phyloP scores from a whole-genome alignment of 1,140 invertebrate species.

The Drosophila sulfurigaster region DNA sequence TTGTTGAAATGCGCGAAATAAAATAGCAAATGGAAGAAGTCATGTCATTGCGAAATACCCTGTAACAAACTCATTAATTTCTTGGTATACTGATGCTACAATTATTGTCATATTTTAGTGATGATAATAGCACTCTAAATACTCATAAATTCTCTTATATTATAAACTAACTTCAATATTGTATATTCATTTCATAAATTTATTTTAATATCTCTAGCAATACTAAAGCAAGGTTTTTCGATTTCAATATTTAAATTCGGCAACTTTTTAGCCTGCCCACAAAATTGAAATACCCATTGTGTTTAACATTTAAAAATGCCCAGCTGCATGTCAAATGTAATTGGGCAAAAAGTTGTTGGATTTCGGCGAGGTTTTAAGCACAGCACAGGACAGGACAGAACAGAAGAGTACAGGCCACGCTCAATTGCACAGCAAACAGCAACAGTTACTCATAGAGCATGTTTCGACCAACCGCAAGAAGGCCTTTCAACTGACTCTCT shows the following conservation, averaged over 20 bases:
- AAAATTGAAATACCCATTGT: neutral
- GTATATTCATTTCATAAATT: no score
- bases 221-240: no score
- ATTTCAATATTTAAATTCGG: neutral
- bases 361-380: constrained; percentile 18
- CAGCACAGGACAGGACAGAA: neutral
- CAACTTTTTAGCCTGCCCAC: neutral
- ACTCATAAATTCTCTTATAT: no score
- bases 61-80: no score
- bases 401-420: neutral
- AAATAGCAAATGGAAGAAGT: no score
- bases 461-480: constrained; percentile 31
- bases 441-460: constrained; percentile 40
- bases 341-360: constrained; percentile 24
- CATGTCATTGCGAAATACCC: no score
- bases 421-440: constrained; percentile 38
- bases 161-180: no score
- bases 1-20: no score
- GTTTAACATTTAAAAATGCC: neutral
- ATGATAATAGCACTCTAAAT: no score
- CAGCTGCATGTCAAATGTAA: constrained; percentile 22
- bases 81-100: no score
- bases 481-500: constrained; percentile 6
- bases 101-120: no score
- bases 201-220: no score